A percentile compares a stretch with the other conserved stretches of the same genome.
Evolutionary conservation across 2,888 invertebrate species (phyloP).

Genomic region (Phymatocera aterrima): DNA sequence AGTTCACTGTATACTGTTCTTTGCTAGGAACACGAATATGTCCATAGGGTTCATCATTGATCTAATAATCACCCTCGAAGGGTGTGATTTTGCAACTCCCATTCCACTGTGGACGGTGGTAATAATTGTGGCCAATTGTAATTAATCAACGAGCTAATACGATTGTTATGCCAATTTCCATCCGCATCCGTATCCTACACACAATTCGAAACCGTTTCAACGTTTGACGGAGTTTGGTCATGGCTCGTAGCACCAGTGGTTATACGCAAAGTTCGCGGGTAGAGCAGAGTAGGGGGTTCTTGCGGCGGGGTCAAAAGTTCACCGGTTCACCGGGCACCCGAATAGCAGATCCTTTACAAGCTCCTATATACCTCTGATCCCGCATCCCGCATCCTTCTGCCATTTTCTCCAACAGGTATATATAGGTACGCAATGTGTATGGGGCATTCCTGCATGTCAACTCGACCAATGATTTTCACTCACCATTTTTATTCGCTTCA

Average conservation of each 20-base stretch:
- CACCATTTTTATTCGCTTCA: no score
- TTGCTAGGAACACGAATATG: background rate
- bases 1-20: no score
- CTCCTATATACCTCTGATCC: background rate
- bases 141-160: slow-evolving; percentile 26
- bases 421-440: background rate
- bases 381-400: background rate
- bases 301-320: slow-evolving; percentile 60
- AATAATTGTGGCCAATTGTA: slow-evolving; percentile 5
- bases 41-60: background rate
- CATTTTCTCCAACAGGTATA: background rate
- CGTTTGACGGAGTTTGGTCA: slow-evolving; percentile 32
- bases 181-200: background rate
- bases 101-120: background rate
- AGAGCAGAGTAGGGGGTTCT: slow-evolving; percentile 42
- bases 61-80: background rate
- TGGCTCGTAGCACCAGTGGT: background rate
- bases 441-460: no score
- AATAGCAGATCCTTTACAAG: slow-evolving; percentile 28
- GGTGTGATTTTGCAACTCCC: slow-evolving; percentile 5
- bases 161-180: slow-evolving; percentile 23
- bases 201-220: background rate
- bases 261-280: slow-evolving; percentile 33
- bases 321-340: slow-evolving; percentile 55
- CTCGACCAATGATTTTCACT: no score